These are phyloP conservation scores for Nemotelus pantherinus DNA, from an alignment of 2,888 invertebrate genomes.

Conservation along the genomic window DNA sequence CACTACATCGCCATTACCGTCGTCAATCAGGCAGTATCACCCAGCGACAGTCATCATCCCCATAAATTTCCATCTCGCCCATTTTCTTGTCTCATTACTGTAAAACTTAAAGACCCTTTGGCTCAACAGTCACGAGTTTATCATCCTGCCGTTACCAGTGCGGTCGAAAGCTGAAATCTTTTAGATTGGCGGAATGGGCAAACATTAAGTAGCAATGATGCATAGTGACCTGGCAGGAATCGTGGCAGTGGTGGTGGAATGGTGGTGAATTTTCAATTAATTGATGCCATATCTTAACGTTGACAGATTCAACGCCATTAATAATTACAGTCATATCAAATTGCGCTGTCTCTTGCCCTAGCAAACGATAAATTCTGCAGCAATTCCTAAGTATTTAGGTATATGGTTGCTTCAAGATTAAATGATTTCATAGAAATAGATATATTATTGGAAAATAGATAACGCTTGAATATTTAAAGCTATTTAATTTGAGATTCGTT, in stretches of 20 bases:
- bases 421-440: too few relatives aligned
- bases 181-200: too few relatives aligned
- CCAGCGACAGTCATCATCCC: slow-evolving; percentile 26
- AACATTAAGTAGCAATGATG: not conserved
- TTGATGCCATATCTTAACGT: slow-evolving; percentile 55
- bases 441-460: too few relatives aligned
- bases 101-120: slow-evolving; percentile 41
- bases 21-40: slow-evolving; percentile 32
- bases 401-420: too few relatives aligned
- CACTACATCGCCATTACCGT: slow-evolving; percentile 35
- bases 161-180: not conserved
- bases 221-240: slow-evolving; percentile 29
- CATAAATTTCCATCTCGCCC: not conserved
- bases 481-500: too few relatives aligned
- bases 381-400: too few relatives aligned
- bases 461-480: too few relatives aligned
- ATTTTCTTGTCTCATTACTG: slow-evolving; percentile 16
- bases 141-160: not conserved
- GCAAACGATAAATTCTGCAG: not conserved
- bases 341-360: not conserved
- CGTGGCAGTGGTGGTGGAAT: slow-evolving; percentile 5
- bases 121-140: slow-evolving; percentile 25
- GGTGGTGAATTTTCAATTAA: slow-evolving; percentile 55
- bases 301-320: slow-evolving; percentile 54
- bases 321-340: slow-evolving; percentile 50